Base-by-base conservation (phyloP, 2,113 vertebrate species). In the Tamias sibiricus region DNA sequence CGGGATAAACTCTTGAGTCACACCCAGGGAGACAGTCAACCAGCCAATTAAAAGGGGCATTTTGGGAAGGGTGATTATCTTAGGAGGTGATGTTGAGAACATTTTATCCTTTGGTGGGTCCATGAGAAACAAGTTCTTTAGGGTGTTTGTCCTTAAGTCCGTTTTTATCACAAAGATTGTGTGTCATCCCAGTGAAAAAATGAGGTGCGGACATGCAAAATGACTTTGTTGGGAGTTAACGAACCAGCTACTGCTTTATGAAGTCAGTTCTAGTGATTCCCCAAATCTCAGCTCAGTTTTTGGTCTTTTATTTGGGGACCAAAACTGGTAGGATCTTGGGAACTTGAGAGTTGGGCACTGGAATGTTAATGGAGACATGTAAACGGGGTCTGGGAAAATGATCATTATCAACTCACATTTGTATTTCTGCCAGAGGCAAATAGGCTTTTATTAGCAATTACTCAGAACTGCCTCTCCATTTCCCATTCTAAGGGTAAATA, bases 81-180 rank as follows among this genome's bases (percentile, higher is more conserved):
- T 80, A 92, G 83, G 79, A 91, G 88, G 24, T 92, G 83, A 68
- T 92, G 95, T 71, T 81, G 76, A 95, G 97, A 97, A 98, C 96
- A 92, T 95, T 97, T 97, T 95, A 97, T 97, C 94, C 95, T 96
- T 91, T 82, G 90, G 90, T 97, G 95, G 96, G 68, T 94, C 94
- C 69, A 66, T 75, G 77, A 96, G 92, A 96, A 97, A 75, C 90
- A 68, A 85, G 77, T 97, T 95, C 66, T 95, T 71, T 90, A 84
- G 86, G 86, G 90, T 96, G 92, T 79, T 49, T 94, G 88, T 97
- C 96, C 64, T 88, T 77, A 40, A 62, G 83, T 71, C 90, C 92
- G 83, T 95, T 92, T 95, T 90, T 95, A 74, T 80, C 96, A 66
- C 81, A 87, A 87, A 93, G 83, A 95, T 94, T 72, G 71, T 44